Evolutionary conservation across 2,888 invertebrate species (phyloP).

Genomic region (Harpagoxenus sublaevis): DNA sequence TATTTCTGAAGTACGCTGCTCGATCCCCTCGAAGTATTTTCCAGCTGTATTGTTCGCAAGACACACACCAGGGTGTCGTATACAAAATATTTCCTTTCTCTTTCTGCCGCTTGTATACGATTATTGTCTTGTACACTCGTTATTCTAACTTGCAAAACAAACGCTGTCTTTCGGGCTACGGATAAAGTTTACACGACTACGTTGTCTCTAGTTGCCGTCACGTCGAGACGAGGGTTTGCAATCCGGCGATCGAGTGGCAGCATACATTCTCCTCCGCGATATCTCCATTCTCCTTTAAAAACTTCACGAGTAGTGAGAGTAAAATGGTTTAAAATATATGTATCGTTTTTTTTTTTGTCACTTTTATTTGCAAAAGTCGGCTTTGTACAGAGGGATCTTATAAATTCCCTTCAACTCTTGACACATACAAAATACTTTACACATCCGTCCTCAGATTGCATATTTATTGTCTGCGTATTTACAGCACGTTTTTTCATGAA

Average conservation of each 20-base stretch:
- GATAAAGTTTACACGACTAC: slow-evolving; percentile 31
- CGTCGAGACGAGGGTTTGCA: slow-evolving; percentile 14
- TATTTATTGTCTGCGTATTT: slow-evolving; percentile 71
- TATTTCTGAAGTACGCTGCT: slow-evolving; percentile 35
- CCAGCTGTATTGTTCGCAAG: slow-evolving; percentile 14
- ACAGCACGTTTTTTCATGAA: slow-evolving; percentile 40
- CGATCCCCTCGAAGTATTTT: slow-evolving; percentile 23
- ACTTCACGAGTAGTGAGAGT: slow-evolving; percentile 10
- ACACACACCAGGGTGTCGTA: slow-evolving; percentile 10
- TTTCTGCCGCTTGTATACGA: slow-evolving; percentile 3
- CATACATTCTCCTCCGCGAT: slow-evolving; percentile 16
- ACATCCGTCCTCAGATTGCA: slow-evolving; percentile 51
- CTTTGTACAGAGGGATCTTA: slow-evolving; percentile 26
- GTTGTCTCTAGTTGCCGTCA: background rate
- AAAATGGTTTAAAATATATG: slow-evolving; percentile 39
- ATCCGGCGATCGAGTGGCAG: slow-evolving; percentile 39
- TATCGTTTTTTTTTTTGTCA: background rate
- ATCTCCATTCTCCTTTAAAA: slow-evolving; percentile 12
- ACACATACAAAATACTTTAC: slow-evolving; percentile 64
- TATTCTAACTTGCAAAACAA: slow-evolving; percentile 20
- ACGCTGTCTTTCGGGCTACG: slow-evolving; percentile 26
- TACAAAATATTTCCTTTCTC: slow-evolving; percentile 57
- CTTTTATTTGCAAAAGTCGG: slow-evolving; percentile 45
- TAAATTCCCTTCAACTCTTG: slow-evolving; percentile 12
- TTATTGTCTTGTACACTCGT: slow-evolving; percentile 59